Base-by-base conservation (phyloP, 1,140 invertebrate species). In the Hycleus cichorii region DNA sequence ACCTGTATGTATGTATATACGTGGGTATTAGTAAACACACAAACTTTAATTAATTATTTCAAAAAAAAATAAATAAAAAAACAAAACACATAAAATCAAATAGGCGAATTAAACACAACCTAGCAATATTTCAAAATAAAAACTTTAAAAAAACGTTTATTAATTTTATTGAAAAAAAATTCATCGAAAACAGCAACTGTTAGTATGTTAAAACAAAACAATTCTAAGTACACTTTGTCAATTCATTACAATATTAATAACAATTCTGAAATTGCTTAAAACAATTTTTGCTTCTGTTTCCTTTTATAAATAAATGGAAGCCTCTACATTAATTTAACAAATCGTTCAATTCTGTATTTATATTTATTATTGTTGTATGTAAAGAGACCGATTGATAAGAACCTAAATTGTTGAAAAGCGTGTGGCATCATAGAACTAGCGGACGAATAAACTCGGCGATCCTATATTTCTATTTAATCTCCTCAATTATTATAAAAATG, bases 11-110 rank as follows among this genome's bases (percentile, higher is more conserved):
- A 73, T 70, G 70, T 73, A 73, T 73, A 73, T 65, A 32, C 32
- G 71, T 69, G 70, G 71, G 71, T 70, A 74, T 74, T 74, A 74
- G 72, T 73, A 73, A 68, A 72, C 69, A 71, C 66, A 70, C 67
- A 66, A 69, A 69, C 62, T 64, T 62, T 65, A 60, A n/a, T 42
- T 59, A 65, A 66, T 32, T 32, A 32, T 32, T 32, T 32, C 32
- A 52, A 60, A 66, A 47, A 64, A 53, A 45, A 48, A 61, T 39
- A 27, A 58, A 49, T 45, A 39, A 47, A 46, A 48, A 47, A 39
- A 47, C 47, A 46, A 55, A 65, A 69, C 69, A 71, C 64, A 73
- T 64, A 70, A 70, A 67, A 65, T 49, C 64, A 67, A 69, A 42
- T 42, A 42, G 47, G 59, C 58, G 56, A 63, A 55, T 65, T 62